phyloP scores from a whole-genome alignment of 1,140 invertebrate genomes.

The Phymastichus coffea region DNA sequence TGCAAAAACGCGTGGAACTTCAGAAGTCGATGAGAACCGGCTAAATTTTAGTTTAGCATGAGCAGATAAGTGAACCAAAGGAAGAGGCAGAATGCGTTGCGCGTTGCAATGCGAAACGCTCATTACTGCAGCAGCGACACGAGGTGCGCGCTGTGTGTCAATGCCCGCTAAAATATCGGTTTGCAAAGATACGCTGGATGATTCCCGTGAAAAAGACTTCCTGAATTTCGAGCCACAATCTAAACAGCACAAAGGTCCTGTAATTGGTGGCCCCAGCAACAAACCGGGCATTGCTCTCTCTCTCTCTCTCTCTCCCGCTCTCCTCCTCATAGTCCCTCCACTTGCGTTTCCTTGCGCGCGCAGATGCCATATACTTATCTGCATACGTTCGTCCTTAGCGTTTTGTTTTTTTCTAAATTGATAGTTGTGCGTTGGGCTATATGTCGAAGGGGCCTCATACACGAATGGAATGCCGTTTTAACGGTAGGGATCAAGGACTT shows the following conservation, averaged over 20 bases:
- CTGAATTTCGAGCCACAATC: constrained; percentile 25
- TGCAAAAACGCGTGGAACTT: no score
- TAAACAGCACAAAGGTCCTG: constrained; percentile 16
- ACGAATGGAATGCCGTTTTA: no score
- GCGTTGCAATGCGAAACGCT: not conserved
- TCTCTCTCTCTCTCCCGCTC: not conserved
- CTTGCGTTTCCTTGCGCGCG: no score
- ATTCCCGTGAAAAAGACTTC: constrained; percentile 26
- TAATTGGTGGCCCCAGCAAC: constrained; percentile 2
- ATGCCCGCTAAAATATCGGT: constrained; percentile 25
- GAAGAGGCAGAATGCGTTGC: not conserved
- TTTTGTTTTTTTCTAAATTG: constrained; percentile 12
- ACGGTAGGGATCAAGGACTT: not conserved
- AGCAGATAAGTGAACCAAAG: not conserved
- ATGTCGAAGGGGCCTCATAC: not conserved
- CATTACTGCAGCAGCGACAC: not conserved
- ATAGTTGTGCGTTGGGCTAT: not conserved
- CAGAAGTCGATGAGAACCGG: no score
- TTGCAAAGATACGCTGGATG: constrained; percentile 13
- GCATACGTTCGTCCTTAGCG: not conserved
- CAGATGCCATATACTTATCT: not conserved
- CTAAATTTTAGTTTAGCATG: no score
- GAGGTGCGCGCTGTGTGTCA: constrained; percentile 11
- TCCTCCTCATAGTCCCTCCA: no score
- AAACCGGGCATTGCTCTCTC: not conserved